phyloP scores from a whole-genome alignment of 2,113 vertebrate genomes.

The Vulpes lagopus region DNA sequence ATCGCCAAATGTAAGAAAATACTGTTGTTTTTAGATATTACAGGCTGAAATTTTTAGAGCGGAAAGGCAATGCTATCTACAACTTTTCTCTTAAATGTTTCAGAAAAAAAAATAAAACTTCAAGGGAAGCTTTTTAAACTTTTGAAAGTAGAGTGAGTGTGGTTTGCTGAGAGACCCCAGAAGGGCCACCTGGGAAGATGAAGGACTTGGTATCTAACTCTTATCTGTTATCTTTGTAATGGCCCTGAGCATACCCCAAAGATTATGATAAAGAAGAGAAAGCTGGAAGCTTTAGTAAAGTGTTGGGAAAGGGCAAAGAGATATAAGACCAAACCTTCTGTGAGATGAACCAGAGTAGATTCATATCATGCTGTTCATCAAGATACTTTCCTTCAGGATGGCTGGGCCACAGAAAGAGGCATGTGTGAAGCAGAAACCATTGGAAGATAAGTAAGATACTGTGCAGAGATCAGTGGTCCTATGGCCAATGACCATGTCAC shows the following conservation, averaged over 20 bases:
- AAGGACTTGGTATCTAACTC: neutral
- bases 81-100: neutral
- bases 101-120: neutral
- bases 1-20: neutral
- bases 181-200: neutral
- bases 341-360: neutral
- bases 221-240: conserved; percentile 28
- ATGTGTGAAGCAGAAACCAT: neutral
- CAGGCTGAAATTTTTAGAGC: neutral
- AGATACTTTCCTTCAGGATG: neutral
- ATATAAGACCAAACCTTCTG: neutral
- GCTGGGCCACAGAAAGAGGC: neutral
- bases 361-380: neutral
- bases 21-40: neutral
- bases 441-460: neutral
- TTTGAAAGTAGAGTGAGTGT: neutral
- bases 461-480: neutral
- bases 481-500: neutral
- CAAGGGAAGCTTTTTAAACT: neutral
- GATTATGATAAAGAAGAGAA: neutral
- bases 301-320: neutral
- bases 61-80: neutral
- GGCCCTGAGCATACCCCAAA: neutral
- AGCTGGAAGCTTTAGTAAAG: neutral
- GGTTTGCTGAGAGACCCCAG: neutral